Conservation (phyloP, 2,113 vertebrate species). For the Gopherus evgoodei region DNA sequence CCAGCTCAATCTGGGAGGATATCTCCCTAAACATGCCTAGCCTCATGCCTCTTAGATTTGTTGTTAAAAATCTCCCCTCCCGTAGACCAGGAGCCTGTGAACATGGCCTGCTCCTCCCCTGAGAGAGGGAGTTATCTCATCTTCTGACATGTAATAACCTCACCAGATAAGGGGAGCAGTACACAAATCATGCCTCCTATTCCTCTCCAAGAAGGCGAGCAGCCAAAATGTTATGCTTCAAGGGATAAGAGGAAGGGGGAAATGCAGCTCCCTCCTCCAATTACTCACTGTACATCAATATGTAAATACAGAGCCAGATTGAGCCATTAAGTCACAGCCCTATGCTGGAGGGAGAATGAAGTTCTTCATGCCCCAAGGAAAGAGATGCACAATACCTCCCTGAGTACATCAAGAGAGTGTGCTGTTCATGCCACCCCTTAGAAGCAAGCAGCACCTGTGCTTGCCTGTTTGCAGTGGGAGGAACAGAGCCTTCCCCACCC, state of each 20-base stretch:
- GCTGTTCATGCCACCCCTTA: not conserved
- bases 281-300: not conserved
- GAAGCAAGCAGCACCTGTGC: not conserved
- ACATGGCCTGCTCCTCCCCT: rapidly evolving
- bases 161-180: rapidly evolving
- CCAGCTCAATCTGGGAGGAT: not conserved
- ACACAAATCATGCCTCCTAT: rapidly evolving
- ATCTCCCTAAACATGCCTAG: not conserved
- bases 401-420: not conserved
- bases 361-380: not conserved
- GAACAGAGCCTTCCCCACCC: not conserved
- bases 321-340: not conserved
- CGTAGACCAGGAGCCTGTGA: rapidly evolving
- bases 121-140: not conserved
- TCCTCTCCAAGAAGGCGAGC: not conserved
- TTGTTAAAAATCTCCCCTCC: not conserved
- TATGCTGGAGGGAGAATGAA: not conserved
- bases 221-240: not conserved
- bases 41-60: not conserved
- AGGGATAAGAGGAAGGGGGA: not conserved
- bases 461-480: not conserved
- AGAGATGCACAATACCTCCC: not conserved
- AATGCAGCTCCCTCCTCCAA: not conserved
- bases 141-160: not conserved
- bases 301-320: not conserved